These are phyloP conservation scores for Phragmatobia fuliginosa DNA, from an alignment of 2,888 invertebrate species.

Conservation along the genomic window DNA sequence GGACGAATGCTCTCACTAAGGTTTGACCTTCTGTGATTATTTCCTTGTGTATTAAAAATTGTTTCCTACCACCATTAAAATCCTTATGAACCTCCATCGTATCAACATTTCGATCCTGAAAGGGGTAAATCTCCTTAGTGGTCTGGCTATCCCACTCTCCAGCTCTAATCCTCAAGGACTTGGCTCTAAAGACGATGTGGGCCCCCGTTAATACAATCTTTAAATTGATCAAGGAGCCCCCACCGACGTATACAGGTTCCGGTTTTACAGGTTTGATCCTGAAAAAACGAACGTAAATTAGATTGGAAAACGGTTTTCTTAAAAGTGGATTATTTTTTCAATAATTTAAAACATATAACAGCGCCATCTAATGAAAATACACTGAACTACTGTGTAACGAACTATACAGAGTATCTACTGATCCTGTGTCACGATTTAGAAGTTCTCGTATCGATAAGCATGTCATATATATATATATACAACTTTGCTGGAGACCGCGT, in stretches of 20 bases:
- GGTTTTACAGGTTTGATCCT: slow-evolving; percentile 77
- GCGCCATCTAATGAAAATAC: no score
- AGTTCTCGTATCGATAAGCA: no score
- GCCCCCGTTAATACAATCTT: slow-evolving; percentile 93
- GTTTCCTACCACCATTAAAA: slow-evolving; percentile 82
- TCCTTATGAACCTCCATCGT: slow-evolving; percentile 87
- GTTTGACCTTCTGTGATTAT: no score
- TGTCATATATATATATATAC: no score
- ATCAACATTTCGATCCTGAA: slow-evolving; percentile 89
- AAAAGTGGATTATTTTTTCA: not conserved
- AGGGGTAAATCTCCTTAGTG: slow-evolving; percentile 88
- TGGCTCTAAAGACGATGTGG: slow-evolving; percentile 77
- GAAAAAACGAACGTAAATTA: not conserved
- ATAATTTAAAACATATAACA: no score
- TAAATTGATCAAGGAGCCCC: slow-evolving; percentile 92
- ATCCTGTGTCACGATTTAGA: no score
- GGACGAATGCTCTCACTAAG: no score
- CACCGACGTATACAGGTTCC: slow-evolving; percentile 89
- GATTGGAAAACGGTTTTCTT: not conserved
- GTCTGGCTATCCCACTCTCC: slow-evolving; percentile 95
- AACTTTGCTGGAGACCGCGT: no score
- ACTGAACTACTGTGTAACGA: no score
- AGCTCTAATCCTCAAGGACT: slow-evolving; percentile 82
- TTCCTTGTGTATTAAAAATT: no score
- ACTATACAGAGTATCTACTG: no score